These are phyloP conservation scores for Coregonus suidteri DNA, from an alignment of 2,797 vertebrate species.

Conservation along the genomic window DNA sequence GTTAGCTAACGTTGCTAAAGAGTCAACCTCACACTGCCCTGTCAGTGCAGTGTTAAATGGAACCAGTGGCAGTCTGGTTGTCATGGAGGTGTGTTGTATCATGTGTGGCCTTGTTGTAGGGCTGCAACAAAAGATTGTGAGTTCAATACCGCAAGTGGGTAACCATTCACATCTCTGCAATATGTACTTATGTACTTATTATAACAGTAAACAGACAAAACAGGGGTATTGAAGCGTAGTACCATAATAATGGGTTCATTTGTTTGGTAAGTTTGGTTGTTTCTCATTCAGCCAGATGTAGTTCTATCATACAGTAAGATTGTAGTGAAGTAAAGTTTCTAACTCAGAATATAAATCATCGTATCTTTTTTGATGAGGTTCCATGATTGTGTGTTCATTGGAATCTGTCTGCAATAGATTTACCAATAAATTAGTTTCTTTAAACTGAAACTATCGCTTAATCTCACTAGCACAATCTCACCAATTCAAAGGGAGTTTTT, in stretches of 20 bases:
- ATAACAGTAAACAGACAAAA: too few species aligned
- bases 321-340: too few species aligned
- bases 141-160: background rate
- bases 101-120: background rate
- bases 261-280: too few species aligned
- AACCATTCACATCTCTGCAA: background rate
- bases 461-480: slow-evolving; percentile 27
- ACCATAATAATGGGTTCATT: too few species aligned
- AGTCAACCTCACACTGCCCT: background rate
- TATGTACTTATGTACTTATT: background rate
- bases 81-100: background rate
- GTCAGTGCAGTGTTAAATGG: background rate
- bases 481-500: slow-evolving; percentile 35
- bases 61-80: background rate
- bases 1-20: background rate
- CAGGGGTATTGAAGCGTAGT: too few species aligned
- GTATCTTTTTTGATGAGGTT: too few species aligned
- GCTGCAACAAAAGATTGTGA: background rate
- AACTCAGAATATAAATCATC: too few species aligned
- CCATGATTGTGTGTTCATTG: too few species aligned
- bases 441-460: slow-evolving; percentile 36
- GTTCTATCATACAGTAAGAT: too few species aligned
- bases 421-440: slow-evolving; percentile 37
- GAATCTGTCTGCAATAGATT: slow-evolving; percentile 16
- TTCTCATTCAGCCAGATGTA: too few species aligned